Base-by-base conservation (phyloP, 2,113 vertebrate genomes). In the Ochotona curzoniae region DNA sequence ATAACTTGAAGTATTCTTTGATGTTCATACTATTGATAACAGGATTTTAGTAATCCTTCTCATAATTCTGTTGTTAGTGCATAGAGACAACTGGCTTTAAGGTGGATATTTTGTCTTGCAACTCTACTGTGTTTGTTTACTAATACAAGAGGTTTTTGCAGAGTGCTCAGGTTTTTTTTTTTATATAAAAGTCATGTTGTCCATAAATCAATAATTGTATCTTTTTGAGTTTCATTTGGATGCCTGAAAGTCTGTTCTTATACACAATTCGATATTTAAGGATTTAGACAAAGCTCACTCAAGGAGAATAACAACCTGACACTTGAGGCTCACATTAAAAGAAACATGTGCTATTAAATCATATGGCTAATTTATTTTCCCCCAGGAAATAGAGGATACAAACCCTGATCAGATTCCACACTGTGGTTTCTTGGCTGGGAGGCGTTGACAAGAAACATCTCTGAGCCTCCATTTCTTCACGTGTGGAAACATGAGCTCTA, bases 241-340 rank as follows among this genome's bases (percentile, higher is more conserved):
- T 90, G 38, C 30, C 88, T 63, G 98, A 97, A 97, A 97, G 44
- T 93, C 81, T 0, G 20, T 66, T 94, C 28, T 90, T 88, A 54
- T 71, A 60, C 95, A 38, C 51, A 87, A 57, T 86, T 61, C 89
- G 12, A 89, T 71, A 80, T 26, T 60, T 88, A 28, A 95, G n/a
- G 91, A 90, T 79, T 51, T 86, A 28, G 38, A 82, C 87, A 87
- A 80, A 13, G 5, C 7, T 82, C n/a, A 87, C 1, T 32, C 69
- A 51, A 28, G 25, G 38, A 32, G 21, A 90, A 32, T n/a, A 47
- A 75, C 63, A n/a, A 1, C 8, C 30, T 69, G 78, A 82, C 79
- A 78, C 26, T 83, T 66, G 63, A 87, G 69, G 17, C 54, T 89
- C 49, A n/a, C 73, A 71, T 83, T 92, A 75, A 83, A 96, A 95